Percentiles rank a stretch among this genome's conserved stretches.
Evolutionary conservation across 2,888 invertebrate genomes (phyloP).

Genomic region (Macrophya alboannulata): DNA sequence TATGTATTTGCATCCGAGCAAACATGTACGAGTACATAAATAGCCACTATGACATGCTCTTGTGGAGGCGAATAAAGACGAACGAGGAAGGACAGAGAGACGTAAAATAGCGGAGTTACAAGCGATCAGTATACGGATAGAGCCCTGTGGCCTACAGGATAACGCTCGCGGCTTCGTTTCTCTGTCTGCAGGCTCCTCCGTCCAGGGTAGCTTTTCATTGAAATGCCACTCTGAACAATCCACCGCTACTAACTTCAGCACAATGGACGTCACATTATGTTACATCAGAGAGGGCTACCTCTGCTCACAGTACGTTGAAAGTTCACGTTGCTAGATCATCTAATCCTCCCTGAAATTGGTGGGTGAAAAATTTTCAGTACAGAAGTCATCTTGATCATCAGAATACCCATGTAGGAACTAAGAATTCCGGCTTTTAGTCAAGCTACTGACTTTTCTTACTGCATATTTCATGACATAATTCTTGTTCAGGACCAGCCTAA

Average conservation of each 20-base stretch:
- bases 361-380: not conserved
- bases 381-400: not conserved
- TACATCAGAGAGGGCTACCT: conserved; percentile 70
- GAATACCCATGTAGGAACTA: not conserved
- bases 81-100: conserved; percentile 34
- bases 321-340: not conserved
- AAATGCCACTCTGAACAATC: conserved; percentile 75
- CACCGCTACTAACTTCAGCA: conserved; percentile 73
- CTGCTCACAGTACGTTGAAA: conserved; percentile 18
- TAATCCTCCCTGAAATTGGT: conserved; percentile 3
- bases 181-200: conserved; percentile 65
- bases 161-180: conserved; percentile 74
- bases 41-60: not conserved
- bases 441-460: not conserved
- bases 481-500: not conserved
- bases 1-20: conserved; percentile 14
- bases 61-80: conserved; percentile 29
- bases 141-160: conserved; percentile 66
- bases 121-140: conserved; percentile 73
- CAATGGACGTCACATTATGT: conserved; percentile 76
- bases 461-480: not conserved
- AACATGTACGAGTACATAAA: conserved; percentile 16
- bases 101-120: conserved; percentile 69
- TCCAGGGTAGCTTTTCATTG: conserved; percentile 72
- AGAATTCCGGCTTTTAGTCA: not conserved